Base-by-base conservation (phyloP, 2,888 invertebrate genomes). In the Cerceris rybyensis region DNA sequence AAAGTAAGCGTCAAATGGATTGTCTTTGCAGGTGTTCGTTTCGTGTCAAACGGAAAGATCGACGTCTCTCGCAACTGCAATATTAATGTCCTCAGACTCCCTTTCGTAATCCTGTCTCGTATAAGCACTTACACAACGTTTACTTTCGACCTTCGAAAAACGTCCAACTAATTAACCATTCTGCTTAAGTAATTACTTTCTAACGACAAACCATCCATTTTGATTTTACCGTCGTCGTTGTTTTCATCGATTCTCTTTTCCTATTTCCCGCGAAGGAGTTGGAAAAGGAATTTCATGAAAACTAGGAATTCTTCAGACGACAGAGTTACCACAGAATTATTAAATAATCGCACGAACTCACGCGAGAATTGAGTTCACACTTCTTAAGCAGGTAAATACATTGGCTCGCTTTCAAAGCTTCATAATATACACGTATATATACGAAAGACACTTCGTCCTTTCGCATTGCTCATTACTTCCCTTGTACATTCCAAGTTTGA, bases 121-220 rank as follows among this genome's bases (percentile, higher is more conserved):
- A 28, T 54, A n/a, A 7, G 14, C n/a, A 2, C n/a, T n/a, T n/a
- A n/a, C n/a, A n/a, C n/a, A n/a, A n/a, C 14, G 54, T n/a, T 13
- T n/a, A 16, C 54, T n/a, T 7, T 46, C 46, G 16, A 54, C 7
- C 54, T 54, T 54, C 14, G n/a, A n/a, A 1, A n/a, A n/a, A 11
- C 46, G 46, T 11, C 46, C 46, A 46, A 11, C 46, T 46, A 46
- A 46, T 46, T 46, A 46, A 41, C 39, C 41, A 61, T 16, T 72
- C 57, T 8, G 59, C 13, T 7, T 13, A 0, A 7, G n/a, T n/a
- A 54, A 54, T 54, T 54, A 54, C 13, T 7, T 54, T 54, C 54
- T 54, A 54, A 54, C 54, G 16, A 54, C 54, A 8, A 6, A n/a
- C 14, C 54, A n/a, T 54, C 1, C n/a, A n/a, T 54, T 11, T 46